A percentile compares a stretch with the other conserved stretches of the same genome.
phyloP scores from a whole-genome alignment of 2,888 invertebrate species.

The Melipona bicolor region DNA sequence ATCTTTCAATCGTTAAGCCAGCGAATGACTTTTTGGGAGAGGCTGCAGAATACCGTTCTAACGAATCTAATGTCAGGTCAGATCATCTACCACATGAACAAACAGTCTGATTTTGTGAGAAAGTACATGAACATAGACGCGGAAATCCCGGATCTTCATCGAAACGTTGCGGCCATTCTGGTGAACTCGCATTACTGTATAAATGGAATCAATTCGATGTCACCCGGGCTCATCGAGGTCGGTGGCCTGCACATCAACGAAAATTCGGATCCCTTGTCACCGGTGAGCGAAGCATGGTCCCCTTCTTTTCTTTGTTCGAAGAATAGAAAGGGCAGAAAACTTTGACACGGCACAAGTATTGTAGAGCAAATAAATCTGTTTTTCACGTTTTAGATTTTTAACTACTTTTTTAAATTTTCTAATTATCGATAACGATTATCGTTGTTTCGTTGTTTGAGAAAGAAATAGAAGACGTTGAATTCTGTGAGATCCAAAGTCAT shows the following conservation, averaged over 20 bases:
- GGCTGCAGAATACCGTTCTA: constrained; percentile 70
- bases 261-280: constrained; percentile 34
- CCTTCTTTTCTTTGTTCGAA: background rate
- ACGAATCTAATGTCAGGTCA: constrained; percentile 27
- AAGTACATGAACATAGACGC: constrained; percentile 70
- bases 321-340: background rate
- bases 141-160: constrained; percentile 67
- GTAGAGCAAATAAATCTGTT: too few relatives aligned
- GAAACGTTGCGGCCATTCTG: constrained; percentile 81
- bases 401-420: too few relatives aligned
- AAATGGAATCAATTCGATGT: constrained; percentile 84
- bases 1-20: constrained; percentile 53
- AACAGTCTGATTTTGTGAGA: constrained; percentile 65
- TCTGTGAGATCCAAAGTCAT: too few relatives aligned
- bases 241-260: constrained; percentile 85
- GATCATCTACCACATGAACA: constrained; percentile 52
- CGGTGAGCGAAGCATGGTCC: constrained; percentile 53
- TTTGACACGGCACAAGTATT: background rate
- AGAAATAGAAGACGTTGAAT: too few relatives aligned
- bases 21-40: constrained; percentile 74
- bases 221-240: constrained; percentile 85
- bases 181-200: constrained; percentile 86
- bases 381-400: too few relatives aligned
- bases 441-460: too few relatives aligned
- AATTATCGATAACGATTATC: too few relatives aligned